phyloP scores from a whole-genome alignment of 2,113 vertebrate genomes.

The Uria aalge region DNA sequence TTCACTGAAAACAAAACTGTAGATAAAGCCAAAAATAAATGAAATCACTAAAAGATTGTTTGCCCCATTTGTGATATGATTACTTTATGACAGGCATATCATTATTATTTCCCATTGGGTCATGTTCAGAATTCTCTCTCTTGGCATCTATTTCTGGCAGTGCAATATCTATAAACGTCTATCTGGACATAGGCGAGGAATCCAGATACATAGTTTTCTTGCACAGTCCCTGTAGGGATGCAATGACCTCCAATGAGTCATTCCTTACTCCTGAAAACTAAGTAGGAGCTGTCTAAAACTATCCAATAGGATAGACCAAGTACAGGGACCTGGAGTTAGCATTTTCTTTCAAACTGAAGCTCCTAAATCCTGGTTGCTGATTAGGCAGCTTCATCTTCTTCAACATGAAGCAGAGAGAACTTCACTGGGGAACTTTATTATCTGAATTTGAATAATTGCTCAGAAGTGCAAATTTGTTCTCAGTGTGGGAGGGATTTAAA shows the following conservation, averaged over 20 bases:
- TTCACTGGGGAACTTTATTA: not conserved
- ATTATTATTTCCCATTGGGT: not conserved
- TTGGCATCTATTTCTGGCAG: not conserved
- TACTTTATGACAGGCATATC: not conserved
- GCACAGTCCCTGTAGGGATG: not conserved
- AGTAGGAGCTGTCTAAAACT: not conserved
- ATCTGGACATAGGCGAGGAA: not conserved
- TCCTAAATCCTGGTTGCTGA: not conserved
- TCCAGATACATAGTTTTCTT: not conserved
- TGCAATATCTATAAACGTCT: not conserved
- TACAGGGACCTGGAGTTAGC: not conserved
- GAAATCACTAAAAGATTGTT: not conserved
- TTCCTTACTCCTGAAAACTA: not conserved
- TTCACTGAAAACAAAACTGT: not conserved
- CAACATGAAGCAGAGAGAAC: not conserved
- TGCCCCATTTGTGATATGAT: not conserved
- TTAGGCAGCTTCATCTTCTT: not conserved
- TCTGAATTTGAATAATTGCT: not conserved
- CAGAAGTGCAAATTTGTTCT: not conserved
- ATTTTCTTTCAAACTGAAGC: not conserved
- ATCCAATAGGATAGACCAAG: not conserved
- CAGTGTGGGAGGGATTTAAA: not conserved
- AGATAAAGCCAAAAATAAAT: not conserved
- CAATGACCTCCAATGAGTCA: fast-evolving
- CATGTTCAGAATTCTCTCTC: not conserved